Base-by-base conservation (phyloP, 2,888 invertebrate species). In the Rhodophaea formosa region DNA sequence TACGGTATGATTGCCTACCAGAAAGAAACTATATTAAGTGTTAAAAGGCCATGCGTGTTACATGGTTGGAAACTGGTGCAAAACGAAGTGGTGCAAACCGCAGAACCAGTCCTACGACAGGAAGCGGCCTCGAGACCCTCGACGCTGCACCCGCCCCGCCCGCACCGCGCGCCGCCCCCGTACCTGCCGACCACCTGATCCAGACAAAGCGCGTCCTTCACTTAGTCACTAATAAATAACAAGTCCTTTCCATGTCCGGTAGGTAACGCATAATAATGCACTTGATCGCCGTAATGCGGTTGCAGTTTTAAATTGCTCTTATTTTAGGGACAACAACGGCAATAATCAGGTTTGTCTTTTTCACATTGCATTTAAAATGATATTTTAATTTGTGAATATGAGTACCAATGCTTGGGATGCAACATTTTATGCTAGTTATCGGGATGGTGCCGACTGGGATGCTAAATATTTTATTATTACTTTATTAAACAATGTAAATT, bases 141-240 rank as follows among this genome's bases (percentile, higher is more conserved):
- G 70, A 64, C 68, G 59, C 70, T 62, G 67, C 64, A 59, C 61
- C 61, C 59, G 67, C 64, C 60, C 61, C 62, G 68, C 62, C 60
- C 60, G 53, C 64, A 49, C 46, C 65, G 57, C 61, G 54, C 59
- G 60, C 60, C 60, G 47, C 57, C 69, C 64, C 71, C 70, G 67
- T 70, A 72, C 72, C 72, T 72, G 74, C 65, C 76, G 73, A 79
- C 80, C 86, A 86, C 86, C 86, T 86, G 88, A 84, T 86, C 86
- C 86, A 88, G 88, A 88, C 88, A 88, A 88, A 88, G 87, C 87
- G 80, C 86, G 88, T 88, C 88, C 88, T 88, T 88, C 88, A 74
- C 79, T 72, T 72, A 68, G 76, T 88, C 88, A 88, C 88, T 86
- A 87, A 86, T 84, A 73, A 88, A 78, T 82, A 84, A 82, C 75